These are phyloP conservation scores for Tineola bisselliella DNA, from an alignment of 2,888 invertebrate genomes.

Conservation along the genomic window DNA sequence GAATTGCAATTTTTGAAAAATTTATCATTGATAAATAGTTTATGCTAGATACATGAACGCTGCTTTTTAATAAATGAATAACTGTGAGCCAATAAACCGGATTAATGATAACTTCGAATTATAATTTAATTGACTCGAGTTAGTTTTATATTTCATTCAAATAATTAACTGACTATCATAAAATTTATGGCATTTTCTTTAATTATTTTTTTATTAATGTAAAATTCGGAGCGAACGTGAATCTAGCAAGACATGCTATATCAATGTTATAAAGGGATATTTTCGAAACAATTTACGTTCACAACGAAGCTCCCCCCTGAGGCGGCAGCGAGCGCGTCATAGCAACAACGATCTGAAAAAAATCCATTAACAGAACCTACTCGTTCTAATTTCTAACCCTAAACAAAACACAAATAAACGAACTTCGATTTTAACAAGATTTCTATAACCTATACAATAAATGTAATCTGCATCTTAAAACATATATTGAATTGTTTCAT, in stretches of 20 bases:
- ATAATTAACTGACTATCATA: too few relatives aligned
- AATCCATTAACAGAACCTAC: slow-evolving; percentile 44
- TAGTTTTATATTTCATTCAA: too few relatives aligned
- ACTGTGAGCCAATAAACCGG: too few relatives aligned
- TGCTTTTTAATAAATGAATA: neutral
- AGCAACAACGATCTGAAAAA: slow-evolving; percentile 55
- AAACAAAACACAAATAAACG: slow-evolving; percentile 1
- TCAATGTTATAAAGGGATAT: neutral
- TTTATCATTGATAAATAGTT: neutral
- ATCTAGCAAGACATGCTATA: neutral
- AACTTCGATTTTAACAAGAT: neutral
- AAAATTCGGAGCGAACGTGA: neutral
- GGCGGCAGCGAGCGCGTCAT: slow-evolving; percentile 26
- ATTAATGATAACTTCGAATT: too few relatives aligned
- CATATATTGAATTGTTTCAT: too few relatives aligned
- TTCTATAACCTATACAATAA: neutral
- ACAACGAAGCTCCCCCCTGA: slow-evolving; percentile 34
- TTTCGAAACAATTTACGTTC: slow-evolving; percentile 39
- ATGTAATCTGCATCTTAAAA: too few relatives aligned
- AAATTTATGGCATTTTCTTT: neutral
- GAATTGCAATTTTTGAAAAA: neutral
- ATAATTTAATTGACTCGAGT: too few relatives aligned
- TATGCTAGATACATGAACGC: neutral
- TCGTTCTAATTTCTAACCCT: slow-evolving; percentile 16
- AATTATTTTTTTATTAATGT: neutral